Evolutionary conservation across 92 coral and sea anemone species (phyloP).

Genomic region (Virgularia gustaviana): DNA sequence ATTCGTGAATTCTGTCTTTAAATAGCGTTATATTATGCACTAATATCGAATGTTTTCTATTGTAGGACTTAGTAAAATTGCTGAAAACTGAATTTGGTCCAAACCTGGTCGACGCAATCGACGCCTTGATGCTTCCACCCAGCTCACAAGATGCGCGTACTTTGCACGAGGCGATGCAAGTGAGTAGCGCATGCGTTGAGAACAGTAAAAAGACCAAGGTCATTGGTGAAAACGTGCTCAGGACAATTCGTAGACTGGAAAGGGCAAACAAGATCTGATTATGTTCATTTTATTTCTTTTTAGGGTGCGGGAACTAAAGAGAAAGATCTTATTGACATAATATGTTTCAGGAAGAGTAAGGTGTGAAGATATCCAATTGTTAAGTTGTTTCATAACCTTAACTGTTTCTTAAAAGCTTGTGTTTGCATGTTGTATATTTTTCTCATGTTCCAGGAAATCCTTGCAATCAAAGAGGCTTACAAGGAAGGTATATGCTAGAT

Average conservation of each 20-base stretch:
- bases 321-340: slow-evolving; percentile 21
- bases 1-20: no score
- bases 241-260: no score
- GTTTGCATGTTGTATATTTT: no score
- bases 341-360: slow-evolving; percentile 22
- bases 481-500: slow-evolving; percentile 7
- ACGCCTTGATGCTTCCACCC: slow-evolving; percentile 26
- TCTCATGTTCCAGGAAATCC: slow-evolving; percentile 12
- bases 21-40: neutral
- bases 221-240: no score
- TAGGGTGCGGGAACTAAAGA: slow-evolving; percentile 24
- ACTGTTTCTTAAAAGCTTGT: neutral
- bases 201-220: no score
- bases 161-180: slow-evolving; percentile 27
- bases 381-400: neutral
- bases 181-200: neutral
- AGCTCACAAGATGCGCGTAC: slow-evolving; percentile 24
- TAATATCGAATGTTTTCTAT: neutral
- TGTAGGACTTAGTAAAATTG: slow-evolving; percentile 15
- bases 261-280: no score
- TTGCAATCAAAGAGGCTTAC: slow-evolving; percentile 23
- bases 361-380: neutral
- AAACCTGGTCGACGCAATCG: slow-evolving; percentile 15
- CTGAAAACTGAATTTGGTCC: slow-evolving; percentile 27
- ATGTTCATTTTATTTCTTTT: neutral